These are phyloP conservation scores for Spodoptera picta DNA, from an alignment of 2,888 invertebrate species.

Conservation along the genomic window DNA sequence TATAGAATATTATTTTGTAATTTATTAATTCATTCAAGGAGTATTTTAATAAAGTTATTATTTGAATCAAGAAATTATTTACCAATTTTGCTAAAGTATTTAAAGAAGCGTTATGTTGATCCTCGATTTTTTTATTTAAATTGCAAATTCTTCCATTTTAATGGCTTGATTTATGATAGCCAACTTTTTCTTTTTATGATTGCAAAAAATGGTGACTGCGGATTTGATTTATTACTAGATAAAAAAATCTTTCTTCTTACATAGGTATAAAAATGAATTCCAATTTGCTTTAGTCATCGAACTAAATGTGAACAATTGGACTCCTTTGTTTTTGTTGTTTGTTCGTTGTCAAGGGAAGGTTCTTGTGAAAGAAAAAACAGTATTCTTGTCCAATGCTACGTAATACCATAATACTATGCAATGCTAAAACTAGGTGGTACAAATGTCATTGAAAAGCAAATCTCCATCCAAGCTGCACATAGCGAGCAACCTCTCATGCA, in stretches of 20 bases:
- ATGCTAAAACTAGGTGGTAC: too few species aligned
- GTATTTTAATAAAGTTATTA: too few species aligned
- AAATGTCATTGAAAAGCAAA: conserved; percentile 1
- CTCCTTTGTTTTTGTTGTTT: too few species aligned
- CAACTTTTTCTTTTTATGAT: conserved; percentile 26
- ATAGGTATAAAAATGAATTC: too few species aligned
- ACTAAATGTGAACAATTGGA: too few species aligned
- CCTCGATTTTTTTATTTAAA: conserved; percentile 1
- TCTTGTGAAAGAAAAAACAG: too few species aligned
- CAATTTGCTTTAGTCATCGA: too few species aligned
- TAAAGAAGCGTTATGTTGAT: conserved; percentile 5
- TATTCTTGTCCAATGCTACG: neutral
- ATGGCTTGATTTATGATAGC: conserved; percentile 31
- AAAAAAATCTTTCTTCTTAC: neutral
- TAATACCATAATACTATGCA: neutral
- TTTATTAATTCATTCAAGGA: too few species aligned
- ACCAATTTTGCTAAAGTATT: neutral
- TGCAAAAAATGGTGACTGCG: conserved; percentile 17
- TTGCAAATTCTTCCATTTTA: conserved; percentile 22
- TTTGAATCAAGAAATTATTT: too few species aligned
- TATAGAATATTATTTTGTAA: too few species aligned
- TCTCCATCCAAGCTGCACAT: conserved; percentile 11
- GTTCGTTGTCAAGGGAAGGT: too few species aligned
- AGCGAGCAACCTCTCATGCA: conserved; percentile 20
- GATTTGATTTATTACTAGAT: conserved; percentile 29